Evolutionary conservation across 2,797 vertebrate genomes (phyloP).

Genomic region (Molossus molossus): DNA sequence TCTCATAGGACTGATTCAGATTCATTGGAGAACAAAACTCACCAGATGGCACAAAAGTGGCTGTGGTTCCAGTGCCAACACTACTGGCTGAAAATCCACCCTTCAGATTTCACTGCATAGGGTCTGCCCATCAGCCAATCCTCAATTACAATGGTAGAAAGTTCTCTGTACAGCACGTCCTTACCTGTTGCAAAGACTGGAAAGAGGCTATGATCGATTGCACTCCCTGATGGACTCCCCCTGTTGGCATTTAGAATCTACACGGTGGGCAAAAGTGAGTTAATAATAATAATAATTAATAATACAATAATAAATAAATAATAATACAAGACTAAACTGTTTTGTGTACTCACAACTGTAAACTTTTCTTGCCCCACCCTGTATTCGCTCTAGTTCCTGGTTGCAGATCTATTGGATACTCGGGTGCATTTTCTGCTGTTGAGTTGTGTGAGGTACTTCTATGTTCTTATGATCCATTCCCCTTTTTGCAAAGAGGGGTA

Average conservation of each 20-base stretch:
- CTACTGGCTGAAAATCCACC: background rate
- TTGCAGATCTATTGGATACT: background rate
- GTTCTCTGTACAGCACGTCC: background rate
- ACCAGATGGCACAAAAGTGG: background rate
- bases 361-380: background rate
- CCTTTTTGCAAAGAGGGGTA: background rate
- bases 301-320: background rate
- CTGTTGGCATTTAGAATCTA: background rate
- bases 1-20: background rate
- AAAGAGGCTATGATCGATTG: background rate
- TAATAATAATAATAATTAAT: background rate
- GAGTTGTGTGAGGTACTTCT: background rate
- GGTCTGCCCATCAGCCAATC: background rate
- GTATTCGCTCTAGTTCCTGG: background rate
- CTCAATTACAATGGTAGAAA: background rate
- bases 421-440: background rate
- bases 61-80: background rate
- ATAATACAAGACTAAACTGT: background rate
- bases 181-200: background rate
- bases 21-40: background rate
- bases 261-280: background rate
- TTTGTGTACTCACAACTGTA: background rate
- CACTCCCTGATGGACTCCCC: background rate
- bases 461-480: background rate
- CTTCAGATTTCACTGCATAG: background rate